Evolutionary conservation across 2,113 vertebrate genomes (phyloP).

Genomic region (Dasyurus viverrinus): DNA sequence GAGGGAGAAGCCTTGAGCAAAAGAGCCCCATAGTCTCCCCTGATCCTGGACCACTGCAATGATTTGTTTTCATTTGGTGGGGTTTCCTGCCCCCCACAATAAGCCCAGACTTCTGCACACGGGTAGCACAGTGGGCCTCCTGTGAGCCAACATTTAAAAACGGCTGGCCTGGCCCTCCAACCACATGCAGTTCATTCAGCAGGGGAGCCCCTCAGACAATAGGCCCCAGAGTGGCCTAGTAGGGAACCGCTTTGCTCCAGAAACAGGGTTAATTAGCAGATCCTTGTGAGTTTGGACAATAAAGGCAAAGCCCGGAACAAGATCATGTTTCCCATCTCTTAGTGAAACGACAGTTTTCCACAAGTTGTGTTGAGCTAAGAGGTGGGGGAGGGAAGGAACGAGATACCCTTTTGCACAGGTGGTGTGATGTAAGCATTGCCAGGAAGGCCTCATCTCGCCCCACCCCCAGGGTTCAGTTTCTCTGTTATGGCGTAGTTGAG

Average conservation of each 20-base stretch:
- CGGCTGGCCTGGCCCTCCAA: not conserved
- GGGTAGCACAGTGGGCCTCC: not conserved
- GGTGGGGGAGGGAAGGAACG: not conserved
- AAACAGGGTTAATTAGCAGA: conserved; percentile 5
- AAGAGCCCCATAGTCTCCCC: not conserved
- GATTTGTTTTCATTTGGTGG: not conserved
- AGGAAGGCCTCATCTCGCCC: not conserved
- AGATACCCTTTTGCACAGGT: not conserved
- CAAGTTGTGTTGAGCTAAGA: not conserved
- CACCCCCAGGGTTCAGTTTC: not conserved
- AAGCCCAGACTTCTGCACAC: not conserved
- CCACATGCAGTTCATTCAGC: not conserved
- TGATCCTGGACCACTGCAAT: not conserved
- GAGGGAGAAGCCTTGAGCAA: not conserved
- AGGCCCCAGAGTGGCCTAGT: not conserved
- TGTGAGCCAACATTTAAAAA: not conserved
- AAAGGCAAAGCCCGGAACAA: not conserved
- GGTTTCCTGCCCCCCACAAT: not conserved
- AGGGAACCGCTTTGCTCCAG: not conserved
- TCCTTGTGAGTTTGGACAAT: not conserved
- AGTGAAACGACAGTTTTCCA: conserved; percentile 4
- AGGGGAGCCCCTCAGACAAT: not conserved
- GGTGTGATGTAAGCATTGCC: not conserved
- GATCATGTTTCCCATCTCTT: not conserved
- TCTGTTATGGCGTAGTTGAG: not conserved